A percentile compares a stretch with the other conserved stretches of the same genome.
These are phyloP conservation scores for Gouania willdenowi DNA, from an alignment of 2,797 vertebrate genomes.

Conservation along the genomic window DNA sequence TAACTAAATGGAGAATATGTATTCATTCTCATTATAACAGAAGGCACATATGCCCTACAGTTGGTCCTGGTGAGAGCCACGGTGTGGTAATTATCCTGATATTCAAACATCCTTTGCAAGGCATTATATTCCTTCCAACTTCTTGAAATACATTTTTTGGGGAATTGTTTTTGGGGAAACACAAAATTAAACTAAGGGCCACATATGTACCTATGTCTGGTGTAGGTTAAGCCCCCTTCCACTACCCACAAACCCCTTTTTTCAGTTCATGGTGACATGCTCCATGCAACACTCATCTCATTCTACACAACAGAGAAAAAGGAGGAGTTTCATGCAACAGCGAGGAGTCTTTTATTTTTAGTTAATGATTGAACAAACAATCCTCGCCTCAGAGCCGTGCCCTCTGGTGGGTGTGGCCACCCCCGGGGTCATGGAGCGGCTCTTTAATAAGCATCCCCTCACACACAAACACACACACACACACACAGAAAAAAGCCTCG, in stretches of 20 bases:
- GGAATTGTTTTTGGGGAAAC: too few species aligned
- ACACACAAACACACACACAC: slow-evolving; percentile 51
- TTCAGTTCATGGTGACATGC: slow-evolving; percentile 66
- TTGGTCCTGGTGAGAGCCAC: too few species aligned
- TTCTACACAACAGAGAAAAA: slow-evolving; percentile 25
- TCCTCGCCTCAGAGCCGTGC: slow-evolving; percentile 46
- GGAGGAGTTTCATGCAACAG: slow-evolving; percentile 40
- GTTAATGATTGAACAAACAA: slow-evolving; percentile 80
- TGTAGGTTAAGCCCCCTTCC: too few species aligned
- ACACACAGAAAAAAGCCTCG: slow-evolving; percentile 44
- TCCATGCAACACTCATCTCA: slow-evolving; percentile 39
- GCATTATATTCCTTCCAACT: too few species aligned
- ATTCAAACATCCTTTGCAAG: too few species aligned
- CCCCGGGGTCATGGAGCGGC: slow-evolving; percentile 62
- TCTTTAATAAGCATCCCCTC: slow-evolving; percentile 71
- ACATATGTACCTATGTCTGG: too few species aligned
- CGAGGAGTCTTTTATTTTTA: slow-evolving; percentile 78
- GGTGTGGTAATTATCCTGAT: too few species aligned
- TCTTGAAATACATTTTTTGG: too few species aligned
- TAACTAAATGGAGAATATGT: slow-evolving; percentile 50
- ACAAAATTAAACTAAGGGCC: too few species aligned
- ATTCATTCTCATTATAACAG: too few species aligned
- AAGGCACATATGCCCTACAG: too few species aligned
- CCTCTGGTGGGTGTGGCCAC: slow-evolving; percentile 71
- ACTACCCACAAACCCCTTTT: slow-evolving; percentile 13